A percentile compares a stretch with the other conserved stretches of the same genome.
Conservation (phyloP, 2,888 invertebrate genomes). For the Cremastinae sp. region DNA sequence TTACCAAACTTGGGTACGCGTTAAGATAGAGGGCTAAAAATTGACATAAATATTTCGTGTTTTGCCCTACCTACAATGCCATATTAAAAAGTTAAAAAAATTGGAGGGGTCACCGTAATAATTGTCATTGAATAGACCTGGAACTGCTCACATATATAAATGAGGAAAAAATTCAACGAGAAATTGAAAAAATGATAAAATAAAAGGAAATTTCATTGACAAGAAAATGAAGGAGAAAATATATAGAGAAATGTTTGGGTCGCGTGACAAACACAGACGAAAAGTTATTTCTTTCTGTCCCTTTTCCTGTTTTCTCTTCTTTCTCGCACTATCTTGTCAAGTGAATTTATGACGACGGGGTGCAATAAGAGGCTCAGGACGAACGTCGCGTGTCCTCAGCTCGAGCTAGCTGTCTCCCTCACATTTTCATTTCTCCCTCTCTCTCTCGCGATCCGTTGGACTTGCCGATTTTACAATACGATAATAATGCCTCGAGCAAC, state of each 20-base stretch:
- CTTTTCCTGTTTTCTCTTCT: constrained; percentile 3
- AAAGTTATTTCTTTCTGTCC: constrained; percentile 6
- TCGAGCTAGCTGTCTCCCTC: constrained; percentile 40
- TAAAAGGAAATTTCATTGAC: constrained; percentile 26
- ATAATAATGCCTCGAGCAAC: constrained; percentile 62
- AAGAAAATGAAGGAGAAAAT: constrained; percentile 2
- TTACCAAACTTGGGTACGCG: too few species aligned
- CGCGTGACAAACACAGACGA: constrained; percentile 21
- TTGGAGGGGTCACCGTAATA: too few species aligned
- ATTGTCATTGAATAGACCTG: too few species aligned
- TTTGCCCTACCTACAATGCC: too few species aligned
- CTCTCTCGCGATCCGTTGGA: constrained; percentile 25
- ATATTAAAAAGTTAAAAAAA: too few species aligned
- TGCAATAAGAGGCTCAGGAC: constrained; percentile 47
- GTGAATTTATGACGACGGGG: constrained; percentile 62
- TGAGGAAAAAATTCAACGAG: too few species aligned
- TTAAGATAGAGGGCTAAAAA: too few species aligned
- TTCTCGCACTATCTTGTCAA: constrained; percentile 46
- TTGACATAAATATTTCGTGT: too few species aligned
- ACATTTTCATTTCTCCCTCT: constrained; percentile 33
- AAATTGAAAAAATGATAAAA: not conserved
- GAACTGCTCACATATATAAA: too few species aligned
- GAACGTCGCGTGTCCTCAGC: constrained; percentile 64
- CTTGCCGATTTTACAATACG: constrained; percentile 61
- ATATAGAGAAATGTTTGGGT: too few species aligned